phyloP scores from a whole-genome alignment of 2,888 invertebrate genomes.

The Stenichneumon culpator region DNA sequence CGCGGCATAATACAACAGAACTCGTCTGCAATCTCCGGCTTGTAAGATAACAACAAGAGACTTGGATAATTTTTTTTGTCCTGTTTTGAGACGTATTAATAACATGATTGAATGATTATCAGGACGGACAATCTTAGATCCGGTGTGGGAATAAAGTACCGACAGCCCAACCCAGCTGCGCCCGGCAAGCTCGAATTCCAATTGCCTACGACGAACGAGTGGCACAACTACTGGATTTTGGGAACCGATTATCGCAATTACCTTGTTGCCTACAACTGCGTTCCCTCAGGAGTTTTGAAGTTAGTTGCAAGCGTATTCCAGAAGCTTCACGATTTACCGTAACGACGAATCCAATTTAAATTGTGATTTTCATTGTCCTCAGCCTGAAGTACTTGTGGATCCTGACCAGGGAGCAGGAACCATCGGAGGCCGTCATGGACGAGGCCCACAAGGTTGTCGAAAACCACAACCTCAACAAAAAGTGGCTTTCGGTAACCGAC shows the following conservation, averaged over 20 bases:
- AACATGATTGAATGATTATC: constrained; percentile 62
- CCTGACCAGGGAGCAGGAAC: constrained; percentile 88
- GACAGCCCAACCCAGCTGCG: constrained; percentile 85
- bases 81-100: background rate
- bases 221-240: constrained; percentile 88
- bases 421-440: constrained; percentile 87
- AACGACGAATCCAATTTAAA: background rate
- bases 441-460: constrained; percentile 87
- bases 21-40: background rate
- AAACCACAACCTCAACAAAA: constrained; percentile 71
- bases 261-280: constrained; percentile 88
- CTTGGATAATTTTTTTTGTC: too few species aligned
- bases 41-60: background rate
- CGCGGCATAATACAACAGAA: background rate
- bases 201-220: constrained; percentile 88
- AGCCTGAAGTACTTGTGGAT: constrained; percentile 87
- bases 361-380: constrained; percentile 62
- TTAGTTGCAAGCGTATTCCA: constrained; percentile 64
- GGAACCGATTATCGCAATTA: constrained; percentile 88
- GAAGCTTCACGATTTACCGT: constrained; percentile 35
- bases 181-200: constrained; percentile 88
- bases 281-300: constrained; percentile 86
- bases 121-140: constrained; percentile 87
- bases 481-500: background rate
- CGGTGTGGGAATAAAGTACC: constrained; percentile 87